phyloP scores from a whole-genome alignment of 1,140 invertebrate genomes.

The Lepidurus couesii region DNA sequence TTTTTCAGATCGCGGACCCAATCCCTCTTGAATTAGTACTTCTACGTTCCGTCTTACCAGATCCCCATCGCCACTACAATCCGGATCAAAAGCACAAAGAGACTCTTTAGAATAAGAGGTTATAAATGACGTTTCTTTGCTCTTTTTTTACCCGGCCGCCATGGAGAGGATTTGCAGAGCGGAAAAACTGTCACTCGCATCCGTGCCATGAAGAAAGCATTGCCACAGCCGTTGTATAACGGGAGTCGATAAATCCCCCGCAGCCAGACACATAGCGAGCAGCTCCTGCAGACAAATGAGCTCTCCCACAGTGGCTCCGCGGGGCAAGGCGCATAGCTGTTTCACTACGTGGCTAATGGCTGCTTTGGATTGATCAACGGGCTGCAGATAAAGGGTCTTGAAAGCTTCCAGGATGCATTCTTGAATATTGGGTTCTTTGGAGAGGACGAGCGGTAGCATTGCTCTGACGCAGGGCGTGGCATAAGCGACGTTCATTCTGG shows the following conservation, averaged over 20 bases:
- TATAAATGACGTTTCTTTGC: constrained; percentile 54
- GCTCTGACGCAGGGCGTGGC: constrained; percentile 62
- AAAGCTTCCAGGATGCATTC: constrained; percentile 59
- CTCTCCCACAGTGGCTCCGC: constrained; percentile 55
- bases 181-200: constrained; percentile 43
- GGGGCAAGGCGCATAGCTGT: constrained; percentile 57
- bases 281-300: constrained; percentile 64
- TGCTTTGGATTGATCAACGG: constrained; percentile 37
- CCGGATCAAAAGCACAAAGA: constrained; percentile 60
- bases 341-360: constrained; percentile 52
- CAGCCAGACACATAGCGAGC: constrained; percentile 58
- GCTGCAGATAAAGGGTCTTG: constrained; percentile 55
- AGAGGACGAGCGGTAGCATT: constrained; percentile 71
- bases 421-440: constrained; percentile 56
- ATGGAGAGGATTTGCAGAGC: constrained; percentile 74
- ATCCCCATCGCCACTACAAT: constrained; percentile 58
- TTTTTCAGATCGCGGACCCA: constrained; percentile 48
- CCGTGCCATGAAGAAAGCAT: constrained; percentile 25
- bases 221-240: constrained; percentile 43
- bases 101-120: not conserved
- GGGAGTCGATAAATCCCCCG: constrained; percentile 53
- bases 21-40: constrained; percentile 52
- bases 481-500: constrained; percentile 67
- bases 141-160: constrained; percentile 60
- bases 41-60: constrained; percentile 56